phyloP scores from a whole-genome alignment of 2,888 invertebrate species.

The Nomada ruficornis region DNA sequence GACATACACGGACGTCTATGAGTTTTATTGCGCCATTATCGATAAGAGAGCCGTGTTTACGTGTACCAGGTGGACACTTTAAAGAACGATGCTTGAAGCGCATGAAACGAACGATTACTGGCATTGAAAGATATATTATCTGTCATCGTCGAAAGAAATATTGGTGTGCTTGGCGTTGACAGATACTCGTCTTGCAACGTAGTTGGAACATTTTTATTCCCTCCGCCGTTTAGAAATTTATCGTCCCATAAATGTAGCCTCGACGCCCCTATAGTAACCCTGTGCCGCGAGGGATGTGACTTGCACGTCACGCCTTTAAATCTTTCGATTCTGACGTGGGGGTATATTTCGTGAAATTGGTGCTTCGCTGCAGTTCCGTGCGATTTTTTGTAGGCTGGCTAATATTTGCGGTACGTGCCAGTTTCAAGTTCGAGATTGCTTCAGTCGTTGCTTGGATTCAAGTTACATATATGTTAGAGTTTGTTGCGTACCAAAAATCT shows the following conservation, averaged over 20 bases:
- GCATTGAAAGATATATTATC: conserved; percentile 37
- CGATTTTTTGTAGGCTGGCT: background rate
- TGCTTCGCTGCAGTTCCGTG: background rate
- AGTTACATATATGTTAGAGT: too few relatives aligned
- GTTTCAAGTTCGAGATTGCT: background rate
- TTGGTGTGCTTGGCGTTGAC: conserved; percentile 1
- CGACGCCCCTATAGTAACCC: background rate
- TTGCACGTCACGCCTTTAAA: conserved; percentile 10
- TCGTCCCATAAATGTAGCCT: background rate
- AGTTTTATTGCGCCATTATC: conserved; percentile 55
- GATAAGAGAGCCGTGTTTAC: conserved; percentile 40
- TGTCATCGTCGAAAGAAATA: conserved; percentile 30
- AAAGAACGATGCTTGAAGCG: conserved; percentile 11
- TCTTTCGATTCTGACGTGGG: conserved; percentile 1
- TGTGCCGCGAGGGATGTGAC: background rate
- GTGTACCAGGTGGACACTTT: conserved; percentile 21
- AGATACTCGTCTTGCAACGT: background rate
- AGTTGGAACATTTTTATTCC: conserved; percentile 1
- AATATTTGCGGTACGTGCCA: background rate
- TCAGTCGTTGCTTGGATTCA: background rate
- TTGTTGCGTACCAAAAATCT: too few relatives aligned
- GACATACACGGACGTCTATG: conserved; percentile 31
- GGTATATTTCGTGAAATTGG: conserved; percentile 3
- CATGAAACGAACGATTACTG: conserved; percentile 41
- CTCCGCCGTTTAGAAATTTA: background rate